Evolutionary conservation across 2,888 invertebrate species (phyloP).

Genomic region (Chironomus tentans): DNA sequence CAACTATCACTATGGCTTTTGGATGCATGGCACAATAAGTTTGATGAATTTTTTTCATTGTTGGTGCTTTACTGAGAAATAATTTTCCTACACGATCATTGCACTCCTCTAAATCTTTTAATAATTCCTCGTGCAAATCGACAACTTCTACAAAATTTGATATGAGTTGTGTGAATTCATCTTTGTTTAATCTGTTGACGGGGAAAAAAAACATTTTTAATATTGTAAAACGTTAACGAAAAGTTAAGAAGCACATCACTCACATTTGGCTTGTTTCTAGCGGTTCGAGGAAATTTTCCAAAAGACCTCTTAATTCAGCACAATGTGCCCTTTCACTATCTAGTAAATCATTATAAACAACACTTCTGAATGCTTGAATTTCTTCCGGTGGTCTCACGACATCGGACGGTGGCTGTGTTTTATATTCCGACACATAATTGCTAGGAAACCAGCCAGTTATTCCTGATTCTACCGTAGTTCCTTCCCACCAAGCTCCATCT

Average conservation of each 20-base stretch:
- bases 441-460: constrained; percentile 98
- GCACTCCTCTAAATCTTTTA: constrained; percentile 70
- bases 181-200: constrained; percentile 58
- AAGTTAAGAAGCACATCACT: constrained; percentile 37
- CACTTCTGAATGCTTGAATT: constrained; percentile 68
- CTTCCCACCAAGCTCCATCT: constrained; percentile 97
- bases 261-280: constrained; percentile 79
- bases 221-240: background rate
- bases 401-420: constrained; percentile 49
- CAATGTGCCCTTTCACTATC: constrained; percentile 90
- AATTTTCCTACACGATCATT: constrained; percentile 77
- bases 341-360: constrained; percentile 80
- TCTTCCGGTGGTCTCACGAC: constrained; percentile 58
- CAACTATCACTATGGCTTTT: constrained; percentile 84
- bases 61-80: constrained; percentile 76
- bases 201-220: background rate
- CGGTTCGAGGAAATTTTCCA: constrained; percentile 80
- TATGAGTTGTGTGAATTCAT: constrained; percentile 78
- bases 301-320: constrained; percentile 75
- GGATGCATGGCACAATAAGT: constrained; percentile 91
- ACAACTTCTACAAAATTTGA: constrained; percentile 85
- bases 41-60: constrained; percentile 75
- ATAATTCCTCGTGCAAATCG: constrained; percentile 72
- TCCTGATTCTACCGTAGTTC: constrained; percentile 69
- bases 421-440: constrained; percentile 88